These are phyloP conservation scores for Epinephelus awoara DNA, from an alignment of 2,797 vertebrate species.

Conservation along the genomic window DNA sequence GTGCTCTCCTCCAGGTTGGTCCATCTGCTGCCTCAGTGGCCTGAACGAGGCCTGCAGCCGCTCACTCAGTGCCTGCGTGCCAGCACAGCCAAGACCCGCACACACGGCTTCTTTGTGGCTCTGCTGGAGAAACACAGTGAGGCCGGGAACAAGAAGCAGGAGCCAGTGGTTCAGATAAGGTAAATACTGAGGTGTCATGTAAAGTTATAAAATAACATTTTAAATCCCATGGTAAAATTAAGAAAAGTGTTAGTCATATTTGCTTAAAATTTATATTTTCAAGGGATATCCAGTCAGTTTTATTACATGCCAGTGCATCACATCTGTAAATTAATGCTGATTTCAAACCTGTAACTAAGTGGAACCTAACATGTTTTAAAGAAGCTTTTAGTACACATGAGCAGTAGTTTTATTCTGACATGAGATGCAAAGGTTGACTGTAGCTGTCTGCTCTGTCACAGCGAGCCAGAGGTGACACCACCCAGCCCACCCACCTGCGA, in stretches of 20 bases:
- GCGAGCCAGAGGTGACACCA: slow-evolving; percentile 1
- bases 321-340: too few species aligned
- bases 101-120: slow-evolving; percentile 94
- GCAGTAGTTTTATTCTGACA: background rate
- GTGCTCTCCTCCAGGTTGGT: slow-evolving; percentile 83
- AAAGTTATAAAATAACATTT: background rate
- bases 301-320: too few species aligned
- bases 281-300: too few species aligned
- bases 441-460: slow-evolving; percentile 26
- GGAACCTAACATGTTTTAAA: too few species aligned
- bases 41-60: slow-evolving; percentile 87
- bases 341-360: background rate
- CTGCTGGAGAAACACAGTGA: slow-evolving; percentile 85
- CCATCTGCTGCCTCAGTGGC: slow-evolving; percentile 88
- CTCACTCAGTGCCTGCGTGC: slow-evolving; percentile 92
- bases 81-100: slow-evolving; percentile 86
- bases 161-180: slow-evolving; percentile 47
- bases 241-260: too few species aligned
- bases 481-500: background rate
- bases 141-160: background rate
- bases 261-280: too few species aligned
- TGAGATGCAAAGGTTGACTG: background rate
- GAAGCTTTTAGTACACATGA: background rate
- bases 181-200: slow-evolving; percentile 28
- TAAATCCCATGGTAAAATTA: background rate